phyloP scores from a whole-genome alignment of 2,113 vertebrate species.

The Dasyurus viverrinus region DNA sequence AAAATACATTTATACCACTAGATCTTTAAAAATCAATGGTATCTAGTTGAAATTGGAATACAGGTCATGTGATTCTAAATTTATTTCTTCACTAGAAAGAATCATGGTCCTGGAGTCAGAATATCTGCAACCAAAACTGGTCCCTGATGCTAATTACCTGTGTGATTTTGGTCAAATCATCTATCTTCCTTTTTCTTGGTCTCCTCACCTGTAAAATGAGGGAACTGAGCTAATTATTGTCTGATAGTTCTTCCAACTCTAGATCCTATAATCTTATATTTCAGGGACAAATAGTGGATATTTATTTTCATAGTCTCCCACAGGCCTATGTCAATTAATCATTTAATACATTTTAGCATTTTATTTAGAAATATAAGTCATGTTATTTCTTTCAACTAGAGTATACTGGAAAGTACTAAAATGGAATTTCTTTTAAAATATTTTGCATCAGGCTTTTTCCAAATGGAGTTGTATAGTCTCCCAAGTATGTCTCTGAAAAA shows the following conservation, averaged over 20 bases:
- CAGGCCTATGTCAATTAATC: background rate
- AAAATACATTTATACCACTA: too few species aligned
- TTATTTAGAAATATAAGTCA: background rate
- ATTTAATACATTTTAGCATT: background rate
- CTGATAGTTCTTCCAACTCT: background rate
- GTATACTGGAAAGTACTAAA: background rate
- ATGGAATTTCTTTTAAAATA: background rate
- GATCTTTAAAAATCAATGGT: too few species aligned
- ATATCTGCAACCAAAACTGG: background rate
- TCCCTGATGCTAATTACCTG: background rate
- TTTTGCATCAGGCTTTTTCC: slow-evolving; percentile 74
- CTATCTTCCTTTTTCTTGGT: background rate
- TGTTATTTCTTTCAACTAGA: background rate
- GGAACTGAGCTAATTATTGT: background rate
- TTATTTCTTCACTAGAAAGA: background rate
- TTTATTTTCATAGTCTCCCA: background rate
- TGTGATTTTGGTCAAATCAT: background rate
- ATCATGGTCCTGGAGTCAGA: background rate
- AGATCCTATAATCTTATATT: background rate
- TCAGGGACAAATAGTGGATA: background rate
- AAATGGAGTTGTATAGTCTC: slow-evolving; percentile 81
- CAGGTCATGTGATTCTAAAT: background rate
- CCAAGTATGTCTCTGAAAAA: slow-evolving; percentile 86
- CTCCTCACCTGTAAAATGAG: background rate
- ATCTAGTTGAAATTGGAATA: background rate